phyloP scores from a whole-genome alignment of 1,140 invertebrate species.

The Drosophila ironensis region DNA sequence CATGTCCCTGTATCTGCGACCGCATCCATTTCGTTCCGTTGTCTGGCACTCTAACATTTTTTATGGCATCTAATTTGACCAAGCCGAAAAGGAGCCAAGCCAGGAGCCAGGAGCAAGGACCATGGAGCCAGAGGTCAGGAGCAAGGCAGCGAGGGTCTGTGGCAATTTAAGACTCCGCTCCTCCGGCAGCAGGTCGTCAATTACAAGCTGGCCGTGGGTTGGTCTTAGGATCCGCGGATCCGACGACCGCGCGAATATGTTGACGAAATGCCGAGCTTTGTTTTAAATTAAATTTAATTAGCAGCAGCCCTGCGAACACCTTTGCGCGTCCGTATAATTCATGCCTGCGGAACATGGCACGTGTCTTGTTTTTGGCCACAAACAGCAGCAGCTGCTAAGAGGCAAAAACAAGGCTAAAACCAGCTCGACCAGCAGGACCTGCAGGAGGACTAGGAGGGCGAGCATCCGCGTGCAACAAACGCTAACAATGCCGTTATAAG shows the following conservation, averaged over 20 bases:
- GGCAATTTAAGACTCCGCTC: constrained; percentile 59
- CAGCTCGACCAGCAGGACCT: too few species aligned
- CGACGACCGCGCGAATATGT: not conserved
- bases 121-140: constrained; percentile 3
- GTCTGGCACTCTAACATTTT: constrained; percentile 42
- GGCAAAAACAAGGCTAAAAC: constrained; percentile 6
- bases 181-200: constrained; percentile 43
- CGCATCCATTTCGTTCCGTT: not conserved
- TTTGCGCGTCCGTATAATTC: constrained; percentile 31
- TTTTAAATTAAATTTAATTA: constrained; percentile 81
- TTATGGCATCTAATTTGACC: constrained; percentile 65
- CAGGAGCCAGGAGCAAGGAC: not conserved
- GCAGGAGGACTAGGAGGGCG: too few species aligned
- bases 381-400: constrained; percentile 16
- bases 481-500: constrained; percentile 40
- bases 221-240: not conserved
- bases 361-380: constrained; percentile 27
- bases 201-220: constrained; percentile 37
- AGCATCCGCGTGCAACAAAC: constrained; percentile 18
- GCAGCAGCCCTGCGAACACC: constrained; percentile 60
- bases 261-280: constrained; percentile 69
- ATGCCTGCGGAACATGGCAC: constrained; percentile 30
- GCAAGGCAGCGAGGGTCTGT: not conserved
- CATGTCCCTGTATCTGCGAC: too few species aligned
- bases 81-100: constrained; percentile 3